Conservation (phyloP, 2,888 invertebrate species). For the Cantharis nigra region DNA sequence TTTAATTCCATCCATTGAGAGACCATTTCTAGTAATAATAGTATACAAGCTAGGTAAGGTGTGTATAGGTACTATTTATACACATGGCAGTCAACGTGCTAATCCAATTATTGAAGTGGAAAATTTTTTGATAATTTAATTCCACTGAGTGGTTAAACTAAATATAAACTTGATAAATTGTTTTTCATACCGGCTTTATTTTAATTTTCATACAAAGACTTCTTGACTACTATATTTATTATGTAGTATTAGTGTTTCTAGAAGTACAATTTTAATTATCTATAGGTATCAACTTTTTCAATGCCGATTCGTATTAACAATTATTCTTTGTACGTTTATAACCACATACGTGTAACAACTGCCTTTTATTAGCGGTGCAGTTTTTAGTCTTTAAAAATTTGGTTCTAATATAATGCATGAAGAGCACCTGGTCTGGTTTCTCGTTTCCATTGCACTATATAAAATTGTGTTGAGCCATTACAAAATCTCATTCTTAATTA, state of each 20-base stretch:
- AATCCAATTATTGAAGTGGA: no score
- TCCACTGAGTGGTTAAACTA: no score
- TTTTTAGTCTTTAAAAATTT: conserved; percentile 30
- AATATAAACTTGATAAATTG: no score
- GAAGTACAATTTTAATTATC: neutral
- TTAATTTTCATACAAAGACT: no score
- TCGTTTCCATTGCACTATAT: conserved; percentile 29
- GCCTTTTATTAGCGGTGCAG: conserved; percentile 33
- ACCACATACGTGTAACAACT: conserved; percentile 36
- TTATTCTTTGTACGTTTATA: neutral
- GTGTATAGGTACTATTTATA: no score
- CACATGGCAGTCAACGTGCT: no score
- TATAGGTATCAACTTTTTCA: neutral
- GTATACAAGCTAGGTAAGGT: no score
- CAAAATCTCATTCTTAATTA: neutral
- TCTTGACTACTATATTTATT: neutral
- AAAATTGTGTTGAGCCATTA: neutral
- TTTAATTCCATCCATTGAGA: no score
- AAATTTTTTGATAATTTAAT: no score
- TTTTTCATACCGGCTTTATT: no score
- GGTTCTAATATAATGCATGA: conserved; percentile 31
- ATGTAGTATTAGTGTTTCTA: neutral
- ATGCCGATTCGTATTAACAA: neutral
- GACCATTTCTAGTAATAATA: no score
- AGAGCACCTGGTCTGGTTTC: conserved; percentile 33